Conservation (phyloP, 2,888 invertebrate genomes). For the Cacoxenus indagator region DNA sequence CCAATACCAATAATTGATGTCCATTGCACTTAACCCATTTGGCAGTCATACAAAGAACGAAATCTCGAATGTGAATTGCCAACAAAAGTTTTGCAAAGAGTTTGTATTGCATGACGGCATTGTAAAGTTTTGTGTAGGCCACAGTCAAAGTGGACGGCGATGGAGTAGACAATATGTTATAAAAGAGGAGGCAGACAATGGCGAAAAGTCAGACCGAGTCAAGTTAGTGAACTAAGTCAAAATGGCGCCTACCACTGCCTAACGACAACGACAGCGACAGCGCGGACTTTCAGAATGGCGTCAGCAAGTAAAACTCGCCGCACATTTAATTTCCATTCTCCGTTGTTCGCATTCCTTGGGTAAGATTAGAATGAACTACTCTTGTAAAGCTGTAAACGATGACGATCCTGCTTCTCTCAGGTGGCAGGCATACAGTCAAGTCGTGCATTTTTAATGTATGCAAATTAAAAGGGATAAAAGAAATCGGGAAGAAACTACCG, state of each 20-base stretch:
- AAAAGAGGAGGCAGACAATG: not conserved
- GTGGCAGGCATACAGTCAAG: too few species aligned
- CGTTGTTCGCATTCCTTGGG: not conserved
- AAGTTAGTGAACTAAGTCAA: slow-evolving; percentile 8
- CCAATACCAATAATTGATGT: not conserved
- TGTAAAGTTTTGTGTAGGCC: not conserved
- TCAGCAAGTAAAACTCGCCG: not conserved
- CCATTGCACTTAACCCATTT: slow-evolving; percentile 38
- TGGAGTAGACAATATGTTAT: not conserved
- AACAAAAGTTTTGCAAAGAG: slow-evolving; percentile 32
- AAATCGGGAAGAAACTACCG: not conserved
- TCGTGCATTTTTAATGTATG: not conserved
- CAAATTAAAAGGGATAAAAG: not conserved
- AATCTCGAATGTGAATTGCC: not conserved
- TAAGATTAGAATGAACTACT: not conserved
- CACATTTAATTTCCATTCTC: slow-evolving; percentile 6
- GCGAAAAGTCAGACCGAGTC: not conserved
- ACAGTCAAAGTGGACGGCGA: not conserved
- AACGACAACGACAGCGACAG: not conserved
- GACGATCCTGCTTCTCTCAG: too few species aligned
- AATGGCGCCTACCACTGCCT: slow-evolving; percentile 8
- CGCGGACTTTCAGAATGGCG: not conserved
- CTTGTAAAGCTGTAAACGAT: too few species aligned
- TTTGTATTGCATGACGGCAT: slow-evolving; percentile 32
- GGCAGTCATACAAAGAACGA: slow-evolving; percentile 51